Conservation (phyloP, 2,888 invertebrate species). For the Linnaemya tessellans region DNA sequence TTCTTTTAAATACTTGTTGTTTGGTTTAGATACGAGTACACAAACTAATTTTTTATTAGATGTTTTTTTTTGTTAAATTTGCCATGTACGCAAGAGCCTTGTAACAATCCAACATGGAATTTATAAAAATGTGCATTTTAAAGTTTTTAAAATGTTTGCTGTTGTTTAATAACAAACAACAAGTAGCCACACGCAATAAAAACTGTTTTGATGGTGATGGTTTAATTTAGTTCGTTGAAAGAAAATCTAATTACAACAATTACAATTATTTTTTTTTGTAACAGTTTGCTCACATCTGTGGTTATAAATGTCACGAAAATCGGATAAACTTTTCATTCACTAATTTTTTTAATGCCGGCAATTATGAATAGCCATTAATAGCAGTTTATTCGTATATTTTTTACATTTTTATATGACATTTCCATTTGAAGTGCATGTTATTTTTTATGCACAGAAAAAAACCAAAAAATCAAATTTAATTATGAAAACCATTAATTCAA, state of each 20-base stretch:
- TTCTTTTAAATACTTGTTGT: background rate
- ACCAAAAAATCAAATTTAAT: too few species aligned
- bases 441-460: too few species aligned
- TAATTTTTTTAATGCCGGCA: background rate
- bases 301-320: background rate
- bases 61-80: background rate
- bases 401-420: slow-evolving; percentile 10
- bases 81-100: background rate
- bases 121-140: background rate
- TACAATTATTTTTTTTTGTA: background rate
- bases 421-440: background rate
- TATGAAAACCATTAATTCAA: too few species aligned
- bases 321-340: background rate
- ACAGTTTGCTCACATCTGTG: background rate
- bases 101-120: background rate
- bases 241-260: slow-evolving; percentile 4
- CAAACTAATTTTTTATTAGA: background rate
- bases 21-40: background rate
- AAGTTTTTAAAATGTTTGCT: slow-evolving; percentile 19
- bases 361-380: background rate
- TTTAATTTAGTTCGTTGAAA: background rate
- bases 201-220: slow-evolving; percentile 35
- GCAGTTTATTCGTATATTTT: background rate
- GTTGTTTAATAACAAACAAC: slow-evolving; percentile 4
- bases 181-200: background rate